Evolutionary conservation across 2,113 vertebrate genomes (phyloP).

Genomic region (Perca fluviatilis): DNA sequence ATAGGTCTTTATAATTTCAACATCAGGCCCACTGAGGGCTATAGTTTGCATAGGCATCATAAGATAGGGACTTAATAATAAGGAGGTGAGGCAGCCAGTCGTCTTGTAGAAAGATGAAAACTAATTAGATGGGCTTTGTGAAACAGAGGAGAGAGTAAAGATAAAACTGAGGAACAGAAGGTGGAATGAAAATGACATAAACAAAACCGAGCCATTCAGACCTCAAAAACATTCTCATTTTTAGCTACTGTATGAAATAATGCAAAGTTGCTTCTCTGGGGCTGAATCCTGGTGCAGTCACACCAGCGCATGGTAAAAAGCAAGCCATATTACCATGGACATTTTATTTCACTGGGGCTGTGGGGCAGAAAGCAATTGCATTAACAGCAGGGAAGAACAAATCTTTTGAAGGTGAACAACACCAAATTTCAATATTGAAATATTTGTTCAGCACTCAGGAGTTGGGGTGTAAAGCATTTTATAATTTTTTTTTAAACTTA

Average conservation of each 20-base stretch:
- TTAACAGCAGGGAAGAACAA: slow-evolving; percentile 61
- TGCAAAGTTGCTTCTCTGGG: slow-evolving; percentile 41
- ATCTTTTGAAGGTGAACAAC: slow-evolving; percentile 65
- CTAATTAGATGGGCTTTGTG: slow-evolving; percentile 60
- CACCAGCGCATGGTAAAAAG: slow-evolving; percentile 12
- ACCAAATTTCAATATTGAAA: slow-evolving; percentile 57
- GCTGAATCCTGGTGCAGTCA: slow-evolving; percentile 35
- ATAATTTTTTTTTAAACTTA: too few relatives aligned
- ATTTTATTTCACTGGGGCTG: slow-evolving; percentile 58
- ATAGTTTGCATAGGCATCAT: slow-evolving; percentile 59
- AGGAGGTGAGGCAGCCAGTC: slow-evolving; percentile 49
- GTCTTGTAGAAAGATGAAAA: slow-evolving; percentile 53
- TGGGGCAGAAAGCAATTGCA: slow-evolving; percentile 66
- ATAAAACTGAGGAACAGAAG: slow-evolving; percentile 33
- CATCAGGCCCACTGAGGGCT: slow-evolving; percentile 51
- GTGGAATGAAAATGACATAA: slow-evolving; percentile 45
- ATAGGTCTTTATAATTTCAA: slow-evolving; percentile 67
- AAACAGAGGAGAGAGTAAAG: slow-evolving; percentile 41
- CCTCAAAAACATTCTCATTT: slow-evolving; percentile 44
- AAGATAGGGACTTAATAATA: slow-evolving; percentile 58
- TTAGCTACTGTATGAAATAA: slow-evolving; percentile 43
- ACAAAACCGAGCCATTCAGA: slow-evolving; percentile 56
- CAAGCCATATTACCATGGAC: slow-evolving; percentile 54
- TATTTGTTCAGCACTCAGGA: slow-evolving; percentile 31
- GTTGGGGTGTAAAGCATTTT: slow-evolving; percentile 23